Evolutionary conservation across 2,888 invertebrate genomes (phyloP).

Genomic region (Pammene fasciana): DNA sequence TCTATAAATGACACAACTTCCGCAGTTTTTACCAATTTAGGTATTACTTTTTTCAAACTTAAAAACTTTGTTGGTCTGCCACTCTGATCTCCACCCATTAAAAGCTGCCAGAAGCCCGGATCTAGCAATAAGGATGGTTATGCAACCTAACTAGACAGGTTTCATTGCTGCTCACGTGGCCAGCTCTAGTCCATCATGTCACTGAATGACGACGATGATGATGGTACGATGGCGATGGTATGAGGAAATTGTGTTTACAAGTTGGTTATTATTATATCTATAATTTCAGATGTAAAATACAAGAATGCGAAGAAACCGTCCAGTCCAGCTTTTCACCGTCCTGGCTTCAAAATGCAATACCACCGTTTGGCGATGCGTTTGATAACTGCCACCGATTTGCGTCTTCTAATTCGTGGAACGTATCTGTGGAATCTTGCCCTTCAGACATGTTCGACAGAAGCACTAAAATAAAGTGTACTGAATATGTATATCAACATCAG

Average conservation of each 20-base stretch:
- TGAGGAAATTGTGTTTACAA: too few relatives aligned
- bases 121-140: too few relatives aligned
- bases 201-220: neutral
- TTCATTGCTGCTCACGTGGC: too few relatives aligned
- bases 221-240: neutral
- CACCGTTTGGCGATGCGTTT: conserved; percentile 3
- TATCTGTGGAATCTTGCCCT: neutral
- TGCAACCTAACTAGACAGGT: too few relatives aligned
- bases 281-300: conserved; percentile 27
- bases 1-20: too few relatives aligned
- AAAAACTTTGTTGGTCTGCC: too few relatives aligned
- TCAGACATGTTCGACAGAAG: conserved; percentile 8
- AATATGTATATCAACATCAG: conserved; percentile 26
- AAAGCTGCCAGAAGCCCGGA: too few relatives aligned
- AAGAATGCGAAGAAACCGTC: conserved; percentile 24
- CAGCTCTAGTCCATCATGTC: too few relatives aligned
- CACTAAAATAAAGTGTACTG: conserved; percentile 4
- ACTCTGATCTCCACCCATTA: too few relatives aligned
- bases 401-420: neutral
- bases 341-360: conserved; percentile 25
- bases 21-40: too few relatives aligned
- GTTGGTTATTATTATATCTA: neutral
- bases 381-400: conserved; percentile 26
- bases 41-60: too few relatives aligned
- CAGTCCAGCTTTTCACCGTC: conserved; percentile 5